Evolutionary conservation across 1,140 invertebrate species (phyloP).

Genomic region (Brachionus rubens): DNA sequence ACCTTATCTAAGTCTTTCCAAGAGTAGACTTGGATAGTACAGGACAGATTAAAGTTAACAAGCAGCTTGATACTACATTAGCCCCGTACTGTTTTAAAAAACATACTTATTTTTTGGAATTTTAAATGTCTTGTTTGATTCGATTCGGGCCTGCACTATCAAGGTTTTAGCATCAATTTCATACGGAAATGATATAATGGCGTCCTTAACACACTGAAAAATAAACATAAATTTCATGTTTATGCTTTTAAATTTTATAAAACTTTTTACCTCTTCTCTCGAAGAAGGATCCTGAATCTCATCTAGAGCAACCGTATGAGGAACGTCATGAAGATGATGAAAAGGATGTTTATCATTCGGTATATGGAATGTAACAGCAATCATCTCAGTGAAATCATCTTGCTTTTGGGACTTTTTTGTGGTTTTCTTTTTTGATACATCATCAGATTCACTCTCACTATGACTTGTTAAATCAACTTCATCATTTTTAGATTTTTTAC

Average conservation of each 20-base stretch:
- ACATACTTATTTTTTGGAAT: not conserved
- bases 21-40: no score
- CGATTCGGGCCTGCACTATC: not conserved
- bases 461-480: not conserved
- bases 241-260: no score
- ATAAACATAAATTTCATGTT: not conserved
- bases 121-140: conserved; percentile 19
- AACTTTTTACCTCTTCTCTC: not conserved
- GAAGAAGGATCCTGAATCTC: not conserved
- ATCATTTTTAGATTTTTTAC: not conserved
- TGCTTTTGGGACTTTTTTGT: not conserved
- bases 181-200: not conserved
- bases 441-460: not conserved
- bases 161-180: not conserved
- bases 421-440: not conserved
- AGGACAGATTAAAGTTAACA: no score
- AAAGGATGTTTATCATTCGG: not conserved
- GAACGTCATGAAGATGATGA: conserved; percentile 3
- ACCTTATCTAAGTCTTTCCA: no score
- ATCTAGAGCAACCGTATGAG: not conserved
- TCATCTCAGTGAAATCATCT: not conserved
- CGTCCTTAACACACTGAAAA: not conserved
- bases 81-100: no score
- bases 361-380: not conserved
- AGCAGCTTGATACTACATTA: no score